Evolutionary conservation across 2,888 invertebrate species (phyloP), one percentile per base, ranked within the genome.

Genomic region (Mermis nigrescens): DNA sequence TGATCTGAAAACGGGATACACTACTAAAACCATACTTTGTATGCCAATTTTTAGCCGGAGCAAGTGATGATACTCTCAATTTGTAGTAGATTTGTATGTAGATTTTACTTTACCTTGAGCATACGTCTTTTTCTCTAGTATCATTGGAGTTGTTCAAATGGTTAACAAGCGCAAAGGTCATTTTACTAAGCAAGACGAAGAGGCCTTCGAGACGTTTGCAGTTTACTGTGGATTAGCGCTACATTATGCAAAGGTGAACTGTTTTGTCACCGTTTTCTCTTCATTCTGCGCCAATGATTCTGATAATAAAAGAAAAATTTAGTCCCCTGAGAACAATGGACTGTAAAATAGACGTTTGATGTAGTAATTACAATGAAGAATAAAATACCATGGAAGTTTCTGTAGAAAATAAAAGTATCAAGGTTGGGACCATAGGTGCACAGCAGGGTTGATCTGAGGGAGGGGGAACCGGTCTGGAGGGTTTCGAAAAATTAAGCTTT

Each of bases 111-210:
- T n/a, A n/a, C n/a, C n/a, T n/a, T n/a, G n/a, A n/a, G n/a, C n/a
- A n/a, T n/a, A n/a, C n/a, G n/a, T n/a, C n/a, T n/a, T n/a, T 31
- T 26, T 58, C 60, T 70, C 56, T 68, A 78, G 78, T 62, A 81
- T 86, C 7, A 86, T 87, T 61, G 86, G 85, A 1, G 86, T 87
- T 0, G 85, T 87, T 0, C 86, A 88, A 75, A 87, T 87, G 86
- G 85, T 87, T n/a, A 80, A 80, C 70, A 80, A 80, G 66, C 63
- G 71, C 48, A 68, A 68, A 64, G 76, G 76, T 2, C 67, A 71
- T 63, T 71, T 84, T 80, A 74, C 73, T 15, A 74, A 77, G 67
- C 81, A 82, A 53, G 87, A 88, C 67, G 86, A 86, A 71, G 82
- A 82, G 59, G 82, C 85, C 0, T 87, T 87, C 73, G 83, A 84